Evolutionary conservation across 2,888 invertebrate genomes (phyloP).

Genomic region (Glomeris marginata): DNA sequence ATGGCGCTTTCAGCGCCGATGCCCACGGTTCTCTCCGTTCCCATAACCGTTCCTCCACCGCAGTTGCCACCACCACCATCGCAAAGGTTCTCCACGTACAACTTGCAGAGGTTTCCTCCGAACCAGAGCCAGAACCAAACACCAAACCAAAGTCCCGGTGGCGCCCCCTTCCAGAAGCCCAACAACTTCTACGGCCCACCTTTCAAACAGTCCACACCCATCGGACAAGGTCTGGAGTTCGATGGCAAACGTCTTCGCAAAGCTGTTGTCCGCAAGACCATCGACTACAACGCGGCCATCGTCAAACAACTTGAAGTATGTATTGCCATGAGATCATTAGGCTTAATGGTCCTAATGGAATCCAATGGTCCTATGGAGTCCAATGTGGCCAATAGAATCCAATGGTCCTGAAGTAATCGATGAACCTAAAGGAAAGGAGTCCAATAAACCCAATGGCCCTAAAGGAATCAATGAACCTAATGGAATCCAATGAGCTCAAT

Average conservation of each 20-base stretch:
- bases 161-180: constrained; percentile 13
- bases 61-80: too few species aligned
- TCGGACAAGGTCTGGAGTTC: constrained; percentile 44
- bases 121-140: too few species aligned
- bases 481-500: too few species aligned
- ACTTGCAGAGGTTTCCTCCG: too few species aligned
- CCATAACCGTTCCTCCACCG: too few species aligned
- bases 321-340: constrained; percentile 11
- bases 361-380: too few species aligned
- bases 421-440: not conserved
- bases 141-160: constrained; percentile 4
- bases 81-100: too few species aligned
- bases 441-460: too few species aligned
- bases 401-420: not conserved
- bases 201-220: constrained; percentile 14
- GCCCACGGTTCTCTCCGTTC: too few species aligned
- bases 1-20: too few species aligned
- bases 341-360: not conserved
- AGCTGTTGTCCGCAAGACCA: constrained; percentile 93
- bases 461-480: too few species aligned
- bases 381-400: constrained; percentile 6
- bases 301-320: constrained; percentile 76
- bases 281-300: constrained; percentile 92
- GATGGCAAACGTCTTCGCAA: constrained; percentile 92
- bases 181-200: constrained; percentile 9